Evolutionary conservation across 2,113 vertebrate species (phyloP).

Genomic region (Stomatorhinus ivindoensis): DNA sequence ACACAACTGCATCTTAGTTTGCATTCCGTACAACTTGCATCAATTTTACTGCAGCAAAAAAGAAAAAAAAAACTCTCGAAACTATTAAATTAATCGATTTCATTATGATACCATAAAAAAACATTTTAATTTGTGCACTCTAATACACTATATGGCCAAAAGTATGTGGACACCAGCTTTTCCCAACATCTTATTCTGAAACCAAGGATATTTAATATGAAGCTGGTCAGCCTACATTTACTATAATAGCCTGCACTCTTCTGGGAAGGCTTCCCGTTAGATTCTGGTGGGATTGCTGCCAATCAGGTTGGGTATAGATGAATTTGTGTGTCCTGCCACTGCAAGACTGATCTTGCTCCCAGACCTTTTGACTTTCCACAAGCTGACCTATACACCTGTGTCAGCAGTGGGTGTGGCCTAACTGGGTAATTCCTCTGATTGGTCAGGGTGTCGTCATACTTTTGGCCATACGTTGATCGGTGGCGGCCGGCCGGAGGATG

Average conservation of each 20-base stretch:
- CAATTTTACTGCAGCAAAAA: neutral
- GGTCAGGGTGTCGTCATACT: neutral
- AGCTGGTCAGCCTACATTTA: neutral
- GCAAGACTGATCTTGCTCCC: neutral
- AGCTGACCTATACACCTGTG: neutral
- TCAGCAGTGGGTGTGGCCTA: neutral
- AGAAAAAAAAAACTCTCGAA: neutral
- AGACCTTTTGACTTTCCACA: neutral
- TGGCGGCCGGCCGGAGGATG: neutral
- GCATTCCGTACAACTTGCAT: neutral
- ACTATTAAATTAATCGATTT: neutral
- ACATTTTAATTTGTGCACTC: neutral
- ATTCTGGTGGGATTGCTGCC: neutral
- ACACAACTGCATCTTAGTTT: neutral
- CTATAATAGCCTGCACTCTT: neutral
- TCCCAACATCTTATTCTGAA: neutral
- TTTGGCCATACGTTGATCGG: neutral
- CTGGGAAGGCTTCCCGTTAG: neutral
- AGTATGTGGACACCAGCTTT: neutral
- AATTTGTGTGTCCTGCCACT: neutral
- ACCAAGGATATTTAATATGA: neutral
- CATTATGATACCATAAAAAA: neutral
- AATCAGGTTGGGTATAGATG: neutral
- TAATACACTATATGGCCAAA: neutral
- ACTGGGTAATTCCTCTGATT: neutral